Evolutionary conservation across 2,113 vertebrate species (phyloP).

Genomic region (Nettapus auritus): DNA sequence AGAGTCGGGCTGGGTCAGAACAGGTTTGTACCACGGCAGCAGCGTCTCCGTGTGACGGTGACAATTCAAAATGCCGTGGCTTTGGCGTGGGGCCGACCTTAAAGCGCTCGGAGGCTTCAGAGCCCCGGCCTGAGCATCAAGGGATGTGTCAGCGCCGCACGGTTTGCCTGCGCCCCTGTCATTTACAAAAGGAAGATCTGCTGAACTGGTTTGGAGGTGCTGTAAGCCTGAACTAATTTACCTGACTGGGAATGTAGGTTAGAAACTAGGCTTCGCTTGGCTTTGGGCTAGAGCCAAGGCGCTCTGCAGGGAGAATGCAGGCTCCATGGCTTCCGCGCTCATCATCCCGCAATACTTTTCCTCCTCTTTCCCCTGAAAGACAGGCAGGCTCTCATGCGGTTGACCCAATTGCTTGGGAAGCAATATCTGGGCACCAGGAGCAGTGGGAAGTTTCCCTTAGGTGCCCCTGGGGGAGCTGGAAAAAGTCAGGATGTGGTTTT

Average conservation of each 20-base stretch:
- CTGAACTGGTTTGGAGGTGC: constrained; percentile 42
- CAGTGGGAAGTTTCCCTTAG: not conserved
- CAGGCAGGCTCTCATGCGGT: not conserved
- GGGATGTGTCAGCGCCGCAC: not conserved
- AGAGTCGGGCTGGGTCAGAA: not conserved
- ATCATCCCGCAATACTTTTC: not conserved
- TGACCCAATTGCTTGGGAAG: not conserved
- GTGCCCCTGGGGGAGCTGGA: not conserved
- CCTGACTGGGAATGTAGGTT: constrained; percentile 49
- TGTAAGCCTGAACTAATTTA: constrained; percentile 44
- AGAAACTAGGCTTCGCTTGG: constrained; percentile 43
- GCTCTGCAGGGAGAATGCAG: not conserved
- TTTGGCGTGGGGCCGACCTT: not conserved
- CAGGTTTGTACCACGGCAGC: not conserved
- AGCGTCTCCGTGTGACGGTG: not conserved
- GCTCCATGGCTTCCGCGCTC: not conserved
- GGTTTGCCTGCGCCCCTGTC: not conserved
- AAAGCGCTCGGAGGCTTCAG: not conserved
- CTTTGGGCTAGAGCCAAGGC: constrained; percentile 6
- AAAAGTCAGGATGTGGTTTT: not conserved
- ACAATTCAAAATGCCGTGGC: not conserved
- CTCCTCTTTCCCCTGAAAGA: not conserved
- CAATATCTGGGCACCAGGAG: not conserved
- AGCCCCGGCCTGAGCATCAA: not conserved
- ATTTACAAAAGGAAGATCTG: not conserved